Conservation (phyloP, 1,140 invertebrate genomes). For the Panagrolaimus sp. region DNA sequence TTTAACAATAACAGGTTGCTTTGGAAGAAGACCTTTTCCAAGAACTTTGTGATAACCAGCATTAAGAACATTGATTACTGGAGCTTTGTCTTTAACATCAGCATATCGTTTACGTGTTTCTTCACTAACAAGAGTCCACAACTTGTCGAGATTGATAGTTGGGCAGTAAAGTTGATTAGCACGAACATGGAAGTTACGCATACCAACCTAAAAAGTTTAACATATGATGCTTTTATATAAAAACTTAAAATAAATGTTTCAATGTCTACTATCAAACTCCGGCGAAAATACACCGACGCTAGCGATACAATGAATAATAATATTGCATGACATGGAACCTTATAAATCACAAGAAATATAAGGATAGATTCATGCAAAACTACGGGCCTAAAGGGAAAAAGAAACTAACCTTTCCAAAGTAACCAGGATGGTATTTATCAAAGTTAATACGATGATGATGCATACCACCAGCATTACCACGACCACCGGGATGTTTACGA, state of each 20-base stretch:
- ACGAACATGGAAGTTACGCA: slow-evolving; percentile 92
- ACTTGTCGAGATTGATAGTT: slow-evolving; percentile 85
- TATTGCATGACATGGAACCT: slow-evolving; percentile 1
- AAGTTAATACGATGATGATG: slow-evolving; percentile 99
- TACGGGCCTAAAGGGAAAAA: background rate
- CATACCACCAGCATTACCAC: slow-evolving; percentile 99
- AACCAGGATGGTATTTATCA: slow-evolving; percentile 99
- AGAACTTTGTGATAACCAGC: slow-evolving; percentile 75
- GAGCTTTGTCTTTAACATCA: slow-evolving; percentile 77
- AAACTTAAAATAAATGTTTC: slow-evolving; percentile 25
- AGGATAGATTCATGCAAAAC: slow-evolving; percentile 4
- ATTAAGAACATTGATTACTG: slow-evolving; percentile 91
- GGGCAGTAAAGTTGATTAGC: slow-evolving; percentile 85
- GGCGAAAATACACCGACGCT: slow-evolving; percentile 29
- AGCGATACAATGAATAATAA: slow-evolving; percentile 30
- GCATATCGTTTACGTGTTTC: slow-evolving; percentile 78
- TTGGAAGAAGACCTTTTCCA: slow-evolving; percentile 89
- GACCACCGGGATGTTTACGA: slow-evolving; percentile 98
- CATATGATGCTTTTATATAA: background rate
- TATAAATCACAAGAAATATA: background rate
- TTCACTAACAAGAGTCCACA: slow-evolving; percentile 92
- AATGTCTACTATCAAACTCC: slow-evolving; percentile 44
- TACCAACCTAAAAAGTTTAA: slow-evolving; percentile 69
- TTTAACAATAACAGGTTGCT: slow-evolving; percentile 96
- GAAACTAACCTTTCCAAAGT: slow-evolving; percentile 85